Base-by-base conservation (phyloP, 1,140 invertebrate genomes). In the Meloidogyne exigua region DNA sequence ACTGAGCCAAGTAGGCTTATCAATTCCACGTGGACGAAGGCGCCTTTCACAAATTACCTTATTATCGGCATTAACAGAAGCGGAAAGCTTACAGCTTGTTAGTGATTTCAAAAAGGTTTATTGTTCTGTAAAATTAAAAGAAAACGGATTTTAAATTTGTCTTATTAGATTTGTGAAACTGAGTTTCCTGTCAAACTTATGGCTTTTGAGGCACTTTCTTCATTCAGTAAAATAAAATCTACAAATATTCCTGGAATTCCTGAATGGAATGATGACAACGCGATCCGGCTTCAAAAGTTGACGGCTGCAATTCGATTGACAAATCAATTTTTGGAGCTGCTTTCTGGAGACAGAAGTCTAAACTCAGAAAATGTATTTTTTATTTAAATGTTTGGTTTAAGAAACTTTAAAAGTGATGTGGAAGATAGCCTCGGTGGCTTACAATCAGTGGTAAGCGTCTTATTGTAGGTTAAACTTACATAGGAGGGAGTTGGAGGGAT, bases 1-100 rank as follows among this genome's bases (percentile, higher is more conserved):
- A 63, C 71, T 83, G 1, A 57, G 39, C 49, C 64, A 83, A 57
- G 82, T 83, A 32, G 82, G 82, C 1, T 32, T 83, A 26, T 77
- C 80, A n/a, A 83, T 83, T 36, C 80, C 82, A 15, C 49, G 82
- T 21, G 82, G 82, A 25, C 80, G 82, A 39, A 39, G 82, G 15
- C 80, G 82, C 18, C 72, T 78, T 26, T 74, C 71, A 15, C 71
- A 83, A 62, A 80, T 83, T 42, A 85, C 83, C 10, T 68, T 83
- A n/a, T 63, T 83, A 36, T 83, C 82, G 13, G 82, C 82, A n/a
- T 39, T 83, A 12, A 83, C 82, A 39, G 82, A 83, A 68, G 42
- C 76, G 13, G 82, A 83, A 67, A 68, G 82, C 25, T 68, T 75
- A 25, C 80, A 82, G 63, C 77, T 83, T 42, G 82, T 67, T n/a